phyloP scores from a whole-genome alignment of 2,797 vertebrate genomes.

The Gymnodraco acuticeps region DNA sequence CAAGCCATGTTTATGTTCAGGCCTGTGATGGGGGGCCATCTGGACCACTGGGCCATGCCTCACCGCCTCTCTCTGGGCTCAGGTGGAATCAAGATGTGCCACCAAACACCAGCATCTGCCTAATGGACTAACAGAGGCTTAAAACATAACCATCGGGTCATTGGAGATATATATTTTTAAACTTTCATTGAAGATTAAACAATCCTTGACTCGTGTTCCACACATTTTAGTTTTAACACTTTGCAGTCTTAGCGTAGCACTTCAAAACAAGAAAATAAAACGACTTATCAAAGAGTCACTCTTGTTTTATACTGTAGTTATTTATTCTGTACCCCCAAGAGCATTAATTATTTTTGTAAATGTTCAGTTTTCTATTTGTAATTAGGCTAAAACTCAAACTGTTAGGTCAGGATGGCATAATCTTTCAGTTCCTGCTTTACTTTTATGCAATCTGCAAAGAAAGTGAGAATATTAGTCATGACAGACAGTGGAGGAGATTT shows the following conservation, averaged over 20 bases:
- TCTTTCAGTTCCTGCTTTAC: constrained; percentile 29
- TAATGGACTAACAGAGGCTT: constrained; percentile 46
- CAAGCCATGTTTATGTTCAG: constrained; percentile 80
- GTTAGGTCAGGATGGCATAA: constrained; percentile 19
- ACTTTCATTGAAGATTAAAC: constrained; percentile 56
- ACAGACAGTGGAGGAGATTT: constrained; percentile 64
- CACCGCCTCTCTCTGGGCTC: constrained; percentile 57
- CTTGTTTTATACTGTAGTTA: background rate
- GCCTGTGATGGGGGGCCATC: constrained; percentile 62
- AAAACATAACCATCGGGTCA: constrained; percentile 41
- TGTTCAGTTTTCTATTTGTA: constrained; percentile 18
- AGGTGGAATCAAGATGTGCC: constrained; percentile 84
- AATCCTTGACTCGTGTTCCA: constrained; percentile 23
- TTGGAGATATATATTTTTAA: constrained; percentile 39
- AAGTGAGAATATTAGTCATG: constrained; percentile 47
- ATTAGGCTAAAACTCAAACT: constrained; percentile 35
- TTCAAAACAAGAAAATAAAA: constrained; percentile 9
- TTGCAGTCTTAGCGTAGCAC: constrained; percentile 2
- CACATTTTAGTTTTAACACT: constrained; percentile 33
- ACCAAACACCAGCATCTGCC: constrained; percentile 54
- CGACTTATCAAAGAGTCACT: background rate
- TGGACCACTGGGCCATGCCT: constrained; percentile 61
- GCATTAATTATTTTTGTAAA: background rate
- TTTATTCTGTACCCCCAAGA: background rate
- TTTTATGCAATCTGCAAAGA: constrained; percentile 47